These are phyloP conservation scores for Halcyon chelicuti DNA, from an alignment of 2,797 vertebrate genomes.

Conservation along the genomic window DNA sequence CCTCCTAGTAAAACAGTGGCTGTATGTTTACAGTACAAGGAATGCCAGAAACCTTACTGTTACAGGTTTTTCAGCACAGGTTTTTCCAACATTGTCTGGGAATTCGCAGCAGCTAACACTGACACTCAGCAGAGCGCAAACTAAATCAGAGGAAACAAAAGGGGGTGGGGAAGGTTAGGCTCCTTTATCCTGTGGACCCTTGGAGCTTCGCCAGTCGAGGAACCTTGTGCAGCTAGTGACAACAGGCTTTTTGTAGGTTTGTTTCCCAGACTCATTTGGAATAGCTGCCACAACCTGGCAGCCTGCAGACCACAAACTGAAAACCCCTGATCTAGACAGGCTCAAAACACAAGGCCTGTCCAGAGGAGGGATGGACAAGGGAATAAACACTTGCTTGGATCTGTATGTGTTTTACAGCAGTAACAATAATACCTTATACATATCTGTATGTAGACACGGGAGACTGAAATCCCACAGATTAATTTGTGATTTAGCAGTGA, in stretches of 20 bases:
- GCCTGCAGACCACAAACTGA: not conserved
- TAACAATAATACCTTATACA: not conserved
- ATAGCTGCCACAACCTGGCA: not conserved
- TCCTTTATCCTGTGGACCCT: not conserved
- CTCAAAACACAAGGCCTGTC: not conserved
- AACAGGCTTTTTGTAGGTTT: not conserved
- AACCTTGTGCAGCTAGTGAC: not conserved
- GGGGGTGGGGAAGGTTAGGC: fast-evolving
- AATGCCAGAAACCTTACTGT: not conserved
- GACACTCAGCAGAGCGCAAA: not conserved
- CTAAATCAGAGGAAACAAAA: not conserved
- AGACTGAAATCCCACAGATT: not conserved
- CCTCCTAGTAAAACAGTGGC: not conserved
- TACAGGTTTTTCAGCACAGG: not conserved
- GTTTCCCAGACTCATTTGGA: not conserved
- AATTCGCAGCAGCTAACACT: not conserved
- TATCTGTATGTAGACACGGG: not conserved
- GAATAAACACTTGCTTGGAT: not conserved
- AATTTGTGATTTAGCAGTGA: not conserved
- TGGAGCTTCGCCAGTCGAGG: not conserved
- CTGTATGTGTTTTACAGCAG: not conserved
- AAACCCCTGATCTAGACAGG: not conserved
- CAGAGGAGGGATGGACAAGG: not conserved
- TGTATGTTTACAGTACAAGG: not conserved
- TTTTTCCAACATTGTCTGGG: not conserved